Evolutionary conservation across 2,797 vertebrate species (phyloP), one percentile per base, ranked within the genome.

Genomic region (Silurus lanzhouensis): DNA sequence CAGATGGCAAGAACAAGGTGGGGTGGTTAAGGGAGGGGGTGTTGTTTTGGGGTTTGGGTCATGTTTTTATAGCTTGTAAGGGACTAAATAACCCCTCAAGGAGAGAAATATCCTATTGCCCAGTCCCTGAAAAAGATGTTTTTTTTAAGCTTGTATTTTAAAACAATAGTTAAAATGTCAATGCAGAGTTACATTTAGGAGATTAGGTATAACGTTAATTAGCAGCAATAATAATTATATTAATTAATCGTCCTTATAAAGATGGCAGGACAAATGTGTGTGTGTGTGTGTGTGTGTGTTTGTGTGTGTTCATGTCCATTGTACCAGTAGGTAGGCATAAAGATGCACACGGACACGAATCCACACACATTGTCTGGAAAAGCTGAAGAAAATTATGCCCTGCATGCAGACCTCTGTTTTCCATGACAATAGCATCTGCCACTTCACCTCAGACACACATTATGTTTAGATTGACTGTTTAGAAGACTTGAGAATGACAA

Each of bases 361-460:
- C 67, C 38, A 86, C 52, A 81, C 70, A 71, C 64, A 27, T n/a
- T 71, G 86, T 55, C 80, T 87, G 66, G 74, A 79, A 87, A 84
- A 84, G 25, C 14, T 61, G 17, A 82, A 77, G 72, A 67, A 85
- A 85, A 87, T 81, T 70, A 84, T 77, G 74, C 55, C 63, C 25
- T 82, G 8, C 31, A 60, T 55, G 78, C 67, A 61, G 68, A 66
- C 57, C 55, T 77, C 44, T 77, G 44, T 82, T 87, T 87, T 25
- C 76, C 85, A 83, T 38, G 31, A 75, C 84, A 84, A 74, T 5
- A 44, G 38, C 31, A 52, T 78, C 55, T 78, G n/a, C 55, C 57
- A 48, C 63, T 61, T 52, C 63, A 67, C 46, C 38, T 72, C 31
- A 64, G 17, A 46, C 55, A 44, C 80, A 76, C n/a, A 27, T 20